These are phyloP conservation scores for Gandaritis pyraliata DNA, from an alignment of 2,888 invertebrate genomes.

Conservation along the genomic window DNA sequence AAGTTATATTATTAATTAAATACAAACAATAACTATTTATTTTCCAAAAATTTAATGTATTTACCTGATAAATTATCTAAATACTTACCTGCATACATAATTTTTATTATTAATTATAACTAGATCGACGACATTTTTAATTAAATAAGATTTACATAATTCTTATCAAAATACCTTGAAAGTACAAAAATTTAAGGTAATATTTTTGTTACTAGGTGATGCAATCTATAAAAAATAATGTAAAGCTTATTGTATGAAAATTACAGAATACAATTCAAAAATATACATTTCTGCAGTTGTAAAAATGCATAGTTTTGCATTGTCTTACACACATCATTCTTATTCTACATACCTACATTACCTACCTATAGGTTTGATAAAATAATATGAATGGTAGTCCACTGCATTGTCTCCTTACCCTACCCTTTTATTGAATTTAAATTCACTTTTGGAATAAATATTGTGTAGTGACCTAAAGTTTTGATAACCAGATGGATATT, in stretches of 20 bases:
- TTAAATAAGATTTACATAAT: neutral
- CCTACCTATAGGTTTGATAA: too few relatives aligned
- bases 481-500: neutral
- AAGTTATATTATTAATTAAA: too few relatives aligned
- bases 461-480: slow-evolving; percentile 8
- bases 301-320: slow-evolving; percentile 25
- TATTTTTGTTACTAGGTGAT: neutral
- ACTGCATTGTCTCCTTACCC: slow-evolving; percentile 1
- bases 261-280: slow-evolving; percentile 29
- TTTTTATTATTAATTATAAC: too few relatives aligned
- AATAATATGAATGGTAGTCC: slow-evolving; percentile 10
- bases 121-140: too few relatives aligned
- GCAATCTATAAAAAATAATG: slow-evolving; percentile 28
- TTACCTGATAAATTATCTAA: too few relatives aligned
- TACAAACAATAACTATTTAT: too few relatives aligned
- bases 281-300: slow-evolving; percentile 28
- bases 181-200: too few relatives aligned
- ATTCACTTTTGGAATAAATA: neutral
- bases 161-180: neutral
- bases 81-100: too few relatives aligned
- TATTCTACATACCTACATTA: neutral
- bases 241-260: slow-evolving; percentile 42
- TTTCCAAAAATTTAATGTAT: too few relatives aligned
- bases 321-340: slow-evolving; percentile 22
- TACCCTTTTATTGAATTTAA: slow-evolving; percentile 2